Conservation (phyloP, 2,113 vertebrate genomes). For the Poicephalus meyeri region DNA sequence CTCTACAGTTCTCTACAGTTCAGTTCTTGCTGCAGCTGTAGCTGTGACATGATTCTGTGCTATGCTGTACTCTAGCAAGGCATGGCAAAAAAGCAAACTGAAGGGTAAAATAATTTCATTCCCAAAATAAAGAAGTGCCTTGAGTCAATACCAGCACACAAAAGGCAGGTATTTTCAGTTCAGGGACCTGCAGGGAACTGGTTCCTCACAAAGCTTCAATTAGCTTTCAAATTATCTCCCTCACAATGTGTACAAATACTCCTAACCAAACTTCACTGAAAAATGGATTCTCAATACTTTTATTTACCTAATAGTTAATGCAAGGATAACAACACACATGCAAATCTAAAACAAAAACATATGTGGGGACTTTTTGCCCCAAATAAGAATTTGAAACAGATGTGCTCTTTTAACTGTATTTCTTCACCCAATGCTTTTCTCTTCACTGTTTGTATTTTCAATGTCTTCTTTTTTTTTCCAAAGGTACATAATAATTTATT, state of each 20-base stretch:
- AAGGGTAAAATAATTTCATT: conserved; percentile 61
- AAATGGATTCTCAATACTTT: conserved; percentile 77
- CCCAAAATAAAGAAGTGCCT: conserved; percentile 60
- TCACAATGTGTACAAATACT: conserved; percentile 70
- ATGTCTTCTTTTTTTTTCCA: conserved; percentile 8
- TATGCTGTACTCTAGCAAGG: not conserved
- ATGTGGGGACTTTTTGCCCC: conserved; percentile 62
- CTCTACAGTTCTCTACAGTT: not conserved
- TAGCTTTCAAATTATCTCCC: conserved; percentile 76
- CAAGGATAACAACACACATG: conserved; percentile 79
- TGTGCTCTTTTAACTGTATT: conserved; percentile 78
- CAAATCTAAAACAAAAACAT: conserved; percentile 82
- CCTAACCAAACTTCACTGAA: conserved; percentile 74
- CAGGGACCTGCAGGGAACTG: conserved; percentile 25
- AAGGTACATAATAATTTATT: conserved; percentile 57
- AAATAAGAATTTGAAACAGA: conserved; percentile 80
- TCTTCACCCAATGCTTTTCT: conserved; percentile 74
- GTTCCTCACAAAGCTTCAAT: conserved; percentile 71
- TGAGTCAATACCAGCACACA: not conserved
- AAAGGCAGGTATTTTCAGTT: conserved; percentile 37
- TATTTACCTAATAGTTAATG: conserved; percentile 82
- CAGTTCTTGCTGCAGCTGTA: conserved; percentile 2
- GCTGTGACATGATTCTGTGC: not conserved
- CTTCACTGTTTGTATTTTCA: conserved; percentile 73
- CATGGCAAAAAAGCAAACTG: conserved; percentile 40